Evolutionary conservation across 2,888 invertebrate species (phyloP).

Genomic region (Heliconius charithonia): DNA sequence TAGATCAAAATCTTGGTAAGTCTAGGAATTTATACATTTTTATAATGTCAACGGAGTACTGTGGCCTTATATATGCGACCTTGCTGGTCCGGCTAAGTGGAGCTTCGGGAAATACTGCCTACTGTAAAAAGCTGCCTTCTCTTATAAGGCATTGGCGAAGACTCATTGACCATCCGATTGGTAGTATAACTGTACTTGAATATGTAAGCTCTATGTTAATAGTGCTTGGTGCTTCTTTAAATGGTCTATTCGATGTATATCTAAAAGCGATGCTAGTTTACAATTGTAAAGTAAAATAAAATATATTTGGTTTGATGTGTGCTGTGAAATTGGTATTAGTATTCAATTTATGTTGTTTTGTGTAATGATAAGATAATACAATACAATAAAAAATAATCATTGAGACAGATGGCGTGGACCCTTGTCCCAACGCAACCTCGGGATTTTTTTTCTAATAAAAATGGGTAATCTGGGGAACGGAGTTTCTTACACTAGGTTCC

Average conservation of each 20-base stretch:
- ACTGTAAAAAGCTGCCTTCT: conserved; percentile 72
- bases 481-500: no score
- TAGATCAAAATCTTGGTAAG: conserved; percentile 51
- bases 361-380: no score
- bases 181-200: conserved; percentile 70
- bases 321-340: no score
- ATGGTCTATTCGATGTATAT: background rate
- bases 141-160: conserved; percentile 70
- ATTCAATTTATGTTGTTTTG: no score
- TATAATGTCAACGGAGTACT: conserved; percentile 48
- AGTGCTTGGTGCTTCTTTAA: background rate
- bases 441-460: no score
- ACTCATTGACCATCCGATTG: conserved; percentile 66
- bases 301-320: no score
- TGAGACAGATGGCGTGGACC: no score
- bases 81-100: conserved; percentile 70
- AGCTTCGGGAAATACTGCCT: conserved; percentile 74
- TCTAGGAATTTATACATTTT: conserved; percentile 55
- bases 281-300: background rate
- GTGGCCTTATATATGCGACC: conserved; percentile 59
- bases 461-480: no score
- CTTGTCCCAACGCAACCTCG: no score
- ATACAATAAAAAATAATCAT: no score
- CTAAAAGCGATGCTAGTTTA: background rate
- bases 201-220: conserved; percentile 20